phyloP scores from a whole-genome alignment of 2,888 invertebrate species.

The Euplagia quadripunctaria region DNA sequence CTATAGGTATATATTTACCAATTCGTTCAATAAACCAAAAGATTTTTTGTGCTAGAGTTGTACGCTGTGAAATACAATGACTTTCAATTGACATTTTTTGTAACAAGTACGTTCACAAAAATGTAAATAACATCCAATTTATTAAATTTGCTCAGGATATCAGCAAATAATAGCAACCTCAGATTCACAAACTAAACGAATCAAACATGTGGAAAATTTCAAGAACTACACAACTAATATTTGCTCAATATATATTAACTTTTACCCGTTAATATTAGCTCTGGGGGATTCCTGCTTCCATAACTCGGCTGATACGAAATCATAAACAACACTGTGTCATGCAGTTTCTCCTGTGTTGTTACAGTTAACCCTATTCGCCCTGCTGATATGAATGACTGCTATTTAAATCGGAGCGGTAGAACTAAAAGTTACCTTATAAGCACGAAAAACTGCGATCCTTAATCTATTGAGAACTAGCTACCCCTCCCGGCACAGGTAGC shows the following conservation, averaged over 20 bases:
- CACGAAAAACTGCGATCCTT: too few species aligned
- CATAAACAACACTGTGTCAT: too few species aligned
- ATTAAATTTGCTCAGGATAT: neutral
- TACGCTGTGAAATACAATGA: neutral
- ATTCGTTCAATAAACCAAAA: neutral
- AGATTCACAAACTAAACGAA: neutral
- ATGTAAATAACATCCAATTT: neutral
- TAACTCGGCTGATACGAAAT: too few species aligned
- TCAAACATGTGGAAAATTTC: neutral
- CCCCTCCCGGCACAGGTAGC: too few species aligned
- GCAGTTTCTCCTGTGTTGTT: too few species aligned
- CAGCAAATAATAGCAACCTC: neutral
- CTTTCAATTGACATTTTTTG: neutral
- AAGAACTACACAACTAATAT: neutral
- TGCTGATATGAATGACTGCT: too few species aligned
- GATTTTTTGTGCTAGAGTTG: neutral
- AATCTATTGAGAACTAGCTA: too few species aligned
- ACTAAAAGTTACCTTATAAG: too few species aligned
- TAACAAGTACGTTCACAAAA: neutral
- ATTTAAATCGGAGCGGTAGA: too few species aligned
- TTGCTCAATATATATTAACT: neutral
- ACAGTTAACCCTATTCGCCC: too few species aligned
- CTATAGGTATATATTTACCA: neutral
- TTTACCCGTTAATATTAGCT: neutral
- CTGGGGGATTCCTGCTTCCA: neutral